These are phyloP conservation scores for Papilio polytes DNA, from an alignment of 1,140 invertebrate genomes.

Conservation along the genomic window DNA sequence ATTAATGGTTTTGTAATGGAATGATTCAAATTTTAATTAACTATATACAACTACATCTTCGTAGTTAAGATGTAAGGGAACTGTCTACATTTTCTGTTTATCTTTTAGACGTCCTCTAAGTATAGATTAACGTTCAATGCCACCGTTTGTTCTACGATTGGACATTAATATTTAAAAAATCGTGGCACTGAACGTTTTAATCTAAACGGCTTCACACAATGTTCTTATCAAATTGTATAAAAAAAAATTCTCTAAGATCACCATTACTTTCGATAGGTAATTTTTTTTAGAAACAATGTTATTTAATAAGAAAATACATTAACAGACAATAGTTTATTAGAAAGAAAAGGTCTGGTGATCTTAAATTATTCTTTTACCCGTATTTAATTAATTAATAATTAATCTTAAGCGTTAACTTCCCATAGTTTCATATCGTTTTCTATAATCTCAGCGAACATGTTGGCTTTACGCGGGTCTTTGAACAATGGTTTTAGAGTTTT, in stretches of 20 bases:
- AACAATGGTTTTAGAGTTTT: slow-evolving; percentile 90
- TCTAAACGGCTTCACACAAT: too few species aligned
- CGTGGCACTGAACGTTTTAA: too few species aligned
- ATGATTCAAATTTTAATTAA: not conserved
- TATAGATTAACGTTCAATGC: too few species aligned
- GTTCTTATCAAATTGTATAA: too few species aligned
- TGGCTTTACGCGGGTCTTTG: slow-evolving; percentile 86
- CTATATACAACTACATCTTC: not conserved
- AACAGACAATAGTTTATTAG: too few species aligned
- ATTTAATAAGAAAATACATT: too few species aligned
- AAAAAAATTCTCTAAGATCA: too few species aligned
- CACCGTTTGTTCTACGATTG: too few species aligned
- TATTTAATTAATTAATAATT: slow-evolving; percentile 12
- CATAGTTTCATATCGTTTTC: slow-evolving; percentile 94
- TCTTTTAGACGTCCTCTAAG: too few species aligned
- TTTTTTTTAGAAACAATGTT: too few species aligned
- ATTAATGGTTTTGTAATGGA: not conserved
- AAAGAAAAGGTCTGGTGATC: not conserved
- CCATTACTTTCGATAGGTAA: not conserved
- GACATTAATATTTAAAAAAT: too few species aligned
- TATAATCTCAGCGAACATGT: slow-evolving; percentile 92
- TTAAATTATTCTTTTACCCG: slow-evolving; percentile 1
- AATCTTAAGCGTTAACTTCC: slow-evolving; percentile 90
- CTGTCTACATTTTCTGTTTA: too few species aligned
- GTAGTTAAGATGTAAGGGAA: not conserved